phyloP scores from a whole-genome alignment of 2,113 vertebrate species.

The Seriola rivoliana region DNA sequence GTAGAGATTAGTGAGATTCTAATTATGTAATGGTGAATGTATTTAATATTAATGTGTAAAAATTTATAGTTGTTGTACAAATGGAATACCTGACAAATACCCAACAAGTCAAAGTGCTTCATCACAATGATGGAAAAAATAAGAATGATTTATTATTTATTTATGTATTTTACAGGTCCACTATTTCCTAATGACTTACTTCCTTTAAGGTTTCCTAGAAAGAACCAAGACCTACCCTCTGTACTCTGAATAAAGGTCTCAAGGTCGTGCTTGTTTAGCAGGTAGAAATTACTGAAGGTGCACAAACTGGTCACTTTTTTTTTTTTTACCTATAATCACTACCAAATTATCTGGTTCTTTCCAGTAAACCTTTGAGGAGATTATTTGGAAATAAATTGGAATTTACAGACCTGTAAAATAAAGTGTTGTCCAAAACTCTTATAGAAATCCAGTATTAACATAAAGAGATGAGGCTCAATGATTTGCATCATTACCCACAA shows the following conservation, averaged over 20 bases:
- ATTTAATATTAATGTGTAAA: too few relatives aligned
- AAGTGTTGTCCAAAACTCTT: background rate
- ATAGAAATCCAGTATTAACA: background rate
- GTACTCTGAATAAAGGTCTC: background rate
- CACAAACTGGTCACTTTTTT: too few relatives aligned
- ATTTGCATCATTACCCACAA: background rate
- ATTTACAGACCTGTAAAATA: background rate
- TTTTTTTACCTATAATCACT: background rate
- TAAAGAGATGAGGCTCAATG: background rate
- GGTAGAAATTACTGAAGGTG: background rate
- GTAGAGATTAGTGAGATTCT: too few relatives aligned
- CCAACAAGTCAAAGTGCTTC: too few relatives aligned
- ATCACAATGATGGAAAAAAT: too few relatives aligned
- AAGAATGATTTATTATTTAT: too few relatives aligned
- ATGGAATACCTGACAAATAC: too few relatives aligned
- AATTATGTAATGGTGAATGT: too few relatives aligned
- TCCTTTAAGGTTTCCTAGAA: too few relatives aligned
- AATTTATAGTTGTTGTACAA: too few relatives aligned
- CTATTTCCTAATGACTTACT: too few relatives aligned
- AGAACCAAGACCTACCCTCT: background rate
- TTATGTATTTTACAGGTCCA: too few relatives aligned
- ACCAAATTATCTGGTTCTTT: background rate
- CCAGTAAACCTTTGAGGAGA: background rate
- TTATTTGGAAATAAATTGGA: background rate
- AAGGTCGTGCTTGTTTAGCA: background rate